These are phyloP conservation scores for Hyposoter dolosus DNA, from an alignment of 2,888 invertebrate genomes.

Conservation along the genomic window DNA sequence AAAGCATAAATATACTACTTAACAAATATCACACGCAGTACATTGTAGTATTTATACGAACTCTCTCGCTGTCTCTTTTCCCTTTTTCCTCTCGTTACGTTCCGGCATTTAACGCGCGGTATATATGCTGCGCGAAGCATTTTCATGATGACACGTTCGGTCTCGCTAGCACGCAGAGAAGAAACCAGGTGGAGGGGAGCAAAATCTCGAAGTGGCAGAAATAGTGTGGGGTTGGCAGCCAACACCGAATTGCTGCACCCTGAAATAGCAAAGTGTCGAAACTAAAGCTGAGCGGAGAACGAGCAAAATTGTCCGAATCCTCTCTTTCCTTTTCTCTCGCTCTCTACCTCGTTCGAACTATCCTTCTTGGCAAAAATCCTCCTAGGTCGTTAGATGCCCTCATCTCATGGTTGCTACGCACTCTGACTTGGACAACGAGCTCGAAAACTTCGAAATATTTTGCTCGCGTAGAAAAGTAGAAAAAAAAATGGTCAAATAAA, in stretches of 20 bases:
- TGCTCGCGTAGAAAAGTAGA: not conserved
- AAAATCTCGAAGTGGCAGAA: slow-evolving; percentile 5
- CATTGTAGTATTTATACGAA: slow-evolving; percentile 26
- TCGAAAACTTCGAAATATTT: slow-evolving; percentile 5
- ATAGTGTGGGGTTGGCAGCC: slow-evolving; percentile 57
- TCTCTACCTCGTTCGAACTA: not conserved
- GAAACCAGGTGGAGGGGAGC: not conserved
- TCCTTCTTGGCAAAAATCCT: slow-evolving; percentile 23
- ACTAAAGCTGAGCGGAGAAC: slow-evolving; percentile 52
- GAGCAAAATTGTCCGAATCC: slow-evolving; percentile 8
- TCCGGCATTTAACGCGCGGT: slow-evolving; percentile 47
- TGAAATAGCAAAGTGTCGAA: slow-evolving; percentile 63
- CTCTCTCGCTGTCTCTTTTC: not conserved
- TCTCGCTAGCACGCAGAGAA: slow-evolving; percentile 1
- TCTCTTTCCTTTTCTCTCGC: not conserved
- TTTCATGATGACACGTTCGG: slow-evolving; percentile 27
- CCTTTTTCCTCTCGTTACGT: slow-evolving; percentile 34
- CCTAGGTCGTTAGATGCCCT: not conserved
- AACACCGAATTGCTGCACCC: slow-evolving; percentile 52
- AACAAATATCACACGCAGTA: not conserved
- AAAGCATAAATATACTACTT: slow-evolving; percentile 11
- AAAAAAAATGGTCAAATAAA: not conserved
- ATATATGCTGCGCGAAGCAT: slow-evolving; percentile 8
- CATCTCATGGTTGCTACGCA: not conserved
- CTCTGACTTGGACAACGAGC: slow-evolving; percentile 9